Evolutionary conservation across 2,113 vertebrate genomes (phyloP).

Genomic region (Halichoeres trimaculatus): DNA sequence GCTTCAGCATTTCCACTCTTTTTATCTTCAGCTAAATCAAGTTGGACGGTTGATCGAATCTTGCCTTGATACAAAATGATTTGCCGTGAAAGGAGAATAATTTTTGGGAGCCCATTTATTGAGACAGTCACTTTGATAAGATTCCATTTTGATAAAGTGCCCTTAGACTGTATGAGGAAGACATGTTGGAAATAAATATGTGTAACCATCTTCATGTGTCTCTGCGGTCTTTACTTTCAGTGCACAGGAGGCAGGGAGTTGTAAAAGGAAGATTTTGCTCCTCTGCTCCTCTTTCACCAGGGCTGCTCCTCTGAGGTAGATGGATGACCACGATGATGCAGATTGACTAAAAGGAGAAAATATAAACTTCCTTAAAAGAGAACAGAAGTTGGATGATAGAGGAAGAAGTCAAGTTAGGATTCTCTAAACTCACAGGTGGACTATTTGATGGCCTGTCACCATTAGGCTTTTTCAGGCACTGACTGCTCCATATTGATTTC

Average conservation of each 20-base stretch:
- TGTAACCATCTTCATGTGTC: slow-evolving; percentile 4
- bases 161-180: slow-evolving; percentile 26
- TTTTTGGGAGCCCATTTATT: slow-evolving; percentile 35
- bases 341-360: slow-evolving; percentile 50
- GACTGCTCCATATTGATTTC: no score
- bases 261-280: no score
- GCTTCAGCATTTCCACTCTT: slow-evolving; percentile 23
- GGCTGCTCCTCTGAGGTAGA: slow-evolving; percentile 39
- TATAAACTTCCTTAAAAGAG: not conserved
- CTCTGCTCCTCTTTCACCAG: slow-evolving; percentile 11
- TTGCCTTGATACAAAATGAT: slow-evolving; percentile 13
- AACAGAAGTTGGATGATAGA: not conserved
- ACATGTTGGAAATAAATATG: slow-evolving; percentile 45
- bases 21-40: slow-evolving; percentile 9
- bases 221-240: slow-evolving; percentile 31
- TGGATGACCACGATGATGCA: slow-evolving; percentile 69
- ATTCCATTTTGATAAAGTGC: slow-evolving; percentile 34
- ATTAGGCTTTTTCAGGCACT: no score
- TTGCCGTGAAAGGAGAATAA: slow-evolving; percentile 10
- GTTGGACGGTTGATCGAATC: slow-evolving; percentile 19
- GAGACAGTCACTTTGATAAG: slow-evolving; percentile 23
- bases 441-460: no score
- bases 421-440: not conserved
- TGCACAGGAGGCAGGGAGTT: not conserved
- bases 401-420: not conserved